These are phyloP conservation scores for Criorhina ranunculi DNA, from an alignment of 2,888 invertebrate genomes.

Conservation along the genomic window DNA sequence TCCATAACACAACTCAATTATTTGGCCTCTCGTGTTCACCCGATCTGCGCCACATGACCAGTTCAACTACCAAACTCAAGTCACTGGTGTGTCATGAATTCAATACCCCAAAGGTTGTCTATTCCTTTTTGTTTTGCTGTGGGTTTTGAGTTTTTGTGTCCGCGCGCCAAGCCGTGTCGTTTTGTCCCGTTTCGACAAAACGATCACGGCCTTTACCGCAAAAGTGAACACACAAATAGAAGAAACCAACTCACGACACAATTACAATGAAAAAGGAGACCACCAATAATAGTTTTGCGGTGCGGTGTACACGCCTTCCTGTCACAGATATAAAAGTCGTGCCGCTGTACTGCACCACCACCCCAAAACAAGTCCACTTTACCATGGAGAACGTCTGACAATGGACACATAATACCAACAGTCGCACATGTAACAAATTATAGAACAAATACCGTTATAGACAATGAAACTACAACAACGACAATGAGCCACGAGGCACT, in stretches of 20 bases:
- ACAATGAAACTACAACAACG: constrained; percentile 10
- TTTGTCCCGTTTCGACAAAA: constrained; percentile 46
- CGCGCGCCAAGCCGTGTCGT: constrained; percentile 8
- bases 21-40: constrained; percentile 8
- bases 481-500: constrained; percentile 16
- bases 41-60: not conserved
- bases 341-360: constrained; percentile 14
- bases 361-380: constrained; percentile 23
- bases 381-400: constrained; percentile 21
- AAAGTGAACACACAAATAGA: constrained; percentile 25
- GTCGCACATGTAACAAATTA: constrained; percentile 33
- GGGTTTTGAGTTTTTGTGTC: constrained; percentile 14
- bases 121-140: constrained; percentile 13
- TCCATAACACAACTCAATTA: constrained; percentile 67
- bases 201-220: constrained; percentile 36
- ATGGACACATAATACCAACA: constrained; percentile 3
- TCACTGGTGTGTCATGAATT: constrained; percentile 32
- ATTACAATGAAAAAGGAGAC: constrained; percentile 62
- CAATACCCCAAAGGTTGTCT: constrained; percentile 31
- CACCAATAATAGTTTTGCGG: constrained; percentile 65
- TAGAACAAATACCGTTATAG: constrained; percentile 62
- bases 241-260: constrained; percentile 56
- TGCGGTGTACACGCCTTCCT: constrained; percentile 66
- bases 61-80: not conserved
- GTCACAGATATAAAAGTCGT: constrained; percentile 45